These are phyloP conservation scores for Trachythela sp. DNA, from an alignment of 64 coral and sea anemone genomes.

Conservation along the genomic window DNA sequence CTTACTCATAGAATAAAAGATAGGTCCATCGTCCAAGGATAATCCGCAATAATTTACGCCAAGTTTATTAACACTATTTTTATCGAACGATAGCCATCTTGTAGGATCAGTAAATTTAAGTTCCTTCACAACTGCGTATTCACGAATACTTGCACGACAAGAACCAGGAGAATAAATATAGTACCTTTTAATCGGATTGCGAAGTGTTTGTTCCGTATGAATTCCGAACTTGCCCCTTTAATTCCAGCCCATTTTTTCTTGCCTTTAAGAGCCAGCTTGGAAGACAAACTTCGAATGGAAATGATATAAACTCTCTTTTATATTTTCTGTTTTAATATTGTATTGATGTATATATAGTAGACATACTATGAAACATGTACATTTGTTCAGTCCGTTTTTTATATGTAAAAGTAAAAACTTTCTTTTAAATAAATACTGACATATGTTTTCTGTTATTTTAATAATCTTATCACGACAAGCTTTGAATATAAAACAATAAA, in stretches of 20 bases:
- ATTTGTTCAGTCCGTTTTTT: too few relatives aligned
- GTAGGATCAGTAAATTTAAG: neutral
- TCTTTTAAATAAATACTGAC: too few relatives aligned
- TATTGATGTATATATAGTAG: too few relatives aligned
- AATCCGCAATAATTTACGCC: neutral
- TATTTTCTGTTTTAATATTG: too few relatives aligned
- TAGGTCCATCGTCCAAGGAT: neutral
- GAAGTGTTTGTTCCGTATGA: conserved; percentile 51
- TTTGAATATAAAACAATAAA: too few relatives aligned
- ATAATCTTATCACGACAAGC: too few relatives aligned
- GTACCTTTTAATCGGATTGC: neutral
- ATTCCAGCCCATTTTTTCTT: conserved; percentile 46
- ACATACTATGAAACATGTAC: too few relatives aligned
- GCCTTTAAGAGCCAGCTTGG: too few relatives aligned
- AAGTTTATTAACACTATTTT: neutral
- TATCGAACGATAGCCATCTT: neutral
- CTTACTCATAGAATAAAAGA: conserved; percentile 54
- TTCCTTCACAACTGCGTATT: neutral
- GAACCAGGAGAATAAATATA: neutral
- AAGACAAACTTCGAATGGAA: too few relatives aligned
- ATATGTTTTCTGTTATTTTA: too few relatives aligned
- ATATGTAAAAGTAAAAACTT: too few relatives aligned
- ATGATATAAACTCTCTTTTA: too few relatives aligned
- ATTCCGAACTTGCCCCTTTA: conserved; percentile 50
- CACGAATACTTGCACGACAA: neutral